These are phyloP conservation scores for Papilio xuthus DNA, from an alignment of 1,140 invertebrate genomes.

Conservation along the genomic window DNA sequence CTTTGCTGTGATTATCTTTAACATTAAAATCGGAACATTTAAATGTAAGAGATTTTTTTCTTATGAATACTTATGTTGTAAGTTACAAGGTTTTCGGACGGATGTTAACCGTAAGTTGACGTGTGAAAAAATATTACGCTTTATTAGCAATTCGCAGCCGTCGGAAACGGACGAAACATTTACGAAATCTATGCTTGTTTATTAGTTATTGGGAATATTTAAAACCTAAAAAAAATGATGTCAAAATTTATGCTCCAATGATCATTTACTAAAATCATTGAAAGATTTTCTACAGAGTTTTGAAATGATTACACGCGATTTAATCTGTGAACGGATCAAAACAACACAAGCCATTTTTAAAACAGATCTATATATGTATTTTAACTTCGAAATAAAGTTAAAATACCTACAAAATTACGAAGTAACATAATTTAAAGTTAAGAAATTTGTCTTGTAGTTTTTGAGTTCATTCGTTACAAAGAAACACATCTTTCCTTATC, in stretches of 20 bases:
- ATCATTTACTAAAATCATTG: not conserved
- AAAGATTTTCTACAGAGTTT: not conserved
- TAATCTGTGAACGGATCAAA: not conserved
- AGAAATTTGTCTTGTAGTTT: too few species aligned
- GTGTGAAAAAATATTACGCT: constrained; percentile 56
- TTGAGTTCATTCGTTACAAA: too few species aligned
- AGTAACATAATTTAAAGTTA: too few species aligned
- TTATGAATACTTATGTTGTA: constrained; percentile 50
- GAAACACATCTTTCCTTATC: too few species aligned
- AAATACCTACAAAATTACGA: too few species aligned
- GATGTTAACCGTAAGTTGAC: constrained; percentile 48
- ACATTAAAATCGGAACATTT: not conserved
- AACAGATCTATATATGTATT: too few species aligned
- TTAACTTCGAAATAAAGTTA: too few species aligned
- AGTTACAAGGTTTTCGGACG: constrained; percentile 52
- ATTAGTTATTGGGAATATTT: constrained; percentile 5
- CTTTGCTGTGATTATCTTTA: not conserved
- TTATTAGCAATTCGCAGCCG: constrained; percentile 47
- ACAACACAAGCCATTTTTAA: not conserved
- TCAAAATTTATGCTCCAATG: constrained; percentile 9
- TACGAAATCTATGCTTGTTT: constrained; percentile 43
- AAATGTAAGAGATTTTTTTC: constrained; percentile 42
- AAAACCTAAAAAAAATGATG: not conserved
- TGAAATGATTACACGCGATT: not conserved
- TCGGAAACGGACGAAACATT: constrained; percentile 43